Base-by-base conservation (phyloP, 1,140 invertebrate genomes). In the Phymastichus coffea region DNA sequence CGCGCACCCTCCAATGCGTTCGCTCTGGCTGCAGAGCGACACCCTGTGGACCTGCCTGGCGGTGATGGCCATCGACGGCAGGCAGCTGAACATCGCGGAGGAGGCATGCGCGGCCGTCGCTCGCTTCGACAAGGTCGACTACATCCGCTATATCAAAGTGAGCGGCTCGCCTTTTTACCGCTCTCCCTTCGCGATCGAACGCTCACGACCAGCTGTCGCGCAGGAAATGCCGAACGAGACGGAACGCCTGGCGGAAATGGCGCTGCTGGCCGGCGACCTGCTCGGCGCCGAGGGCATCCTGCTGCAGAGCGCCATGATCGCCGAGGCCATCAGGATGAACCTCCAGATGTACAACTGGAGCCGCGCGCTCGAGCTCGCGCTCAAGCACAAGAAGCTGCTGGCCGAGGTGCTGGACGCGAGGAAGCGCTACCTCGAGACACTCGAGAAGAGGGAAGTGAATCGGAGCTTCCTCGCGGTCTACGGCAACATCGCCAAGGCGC, bases 101-200 rank as follows among this genome's bases (percentile, higher is more conserved):
- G 89, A 96, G 72, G 91, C 93, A 9, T 98, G 95, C 80, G 90
- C 93, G n/a, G 88, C 93, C 20, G 92, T 98, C 54, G 86, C 88
- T 62, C 88, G 94, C 83, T 88, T 87, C 43, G 94, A 97, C 68
- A 96, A 97, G 86, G 94, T 97, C 0, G 85, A 88, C 66, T 95
- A 93, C 71, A 89, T 97, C 52, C 87, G 90, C 71, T 85, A 93
- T 66, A 87, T 97, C 20, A 91, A 93, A 65, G 76, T 77, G 66
- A 58, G 9, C 12, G 20, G 25, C 14, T 14, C 30, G 14, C 30
- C 14, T 33, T 33, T 8, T 8, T 33, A 6, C 6, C 30, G 30
- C 14, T 33, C 7, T 33, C 14, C 30, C 14, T 33, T 33, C 30
- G 7, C 30, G 14, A 6, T 6, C 30, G 30, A 33, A 14, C 30